Percentiles rank a stretch among this genome's conserved stretches.
Conservation (phyloP, 2,888 invertebrate genomes). For the Sesia bembeciformis region DNA sequence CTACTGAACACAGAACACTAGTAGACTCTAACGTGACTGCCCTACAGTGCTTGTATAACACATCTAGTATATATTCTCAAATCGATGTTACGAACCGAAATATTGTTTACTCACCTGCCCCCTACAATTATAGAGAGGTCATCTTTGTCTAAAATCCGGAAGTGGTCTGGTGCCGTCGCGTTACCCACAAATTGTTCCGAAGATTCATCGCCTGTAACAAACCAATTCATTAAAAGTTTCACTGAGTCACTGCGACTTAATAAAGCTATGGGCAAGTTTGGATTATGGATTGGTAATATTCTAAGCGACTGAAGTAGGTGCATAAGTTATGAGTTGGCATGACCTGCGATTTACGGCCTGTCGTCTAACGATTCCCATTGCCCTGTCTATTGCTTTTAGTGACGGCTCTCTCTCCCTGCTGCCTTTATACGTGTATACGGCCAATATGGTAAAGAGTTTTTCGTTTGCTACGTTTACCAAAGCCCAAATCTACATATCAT, state of each 20-base stretch:
- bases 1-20: too few relatives aligned
- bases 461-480: too few relatives aligned
- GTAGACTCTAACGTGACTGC: too few relatives aligned
- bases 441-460: too few relatives aligned
- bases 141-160: slow-evolving; percentile 91
- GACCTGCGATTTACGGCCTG: slow-evolving; percentile 20
- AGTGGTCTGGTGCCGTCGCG: slow-evolving; percentile 86
- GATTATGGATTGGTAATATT: slow-evolving; percentile 1
- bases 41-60: too few relatives aligned
- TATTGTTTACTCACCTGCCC: slow-evolving; percentile 79
- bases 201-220: slow-evolving; percentile 81
- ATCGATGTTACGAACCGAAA: too few relatives aligned
- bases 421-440: too few relatives aligned
- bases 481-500: too few relatives aligned
- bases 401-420: slow-evolving; percentile 8
- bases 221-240: slow-evolving; percentile 37
- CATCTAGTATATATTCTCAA: too few relatives aligned
- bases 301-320: slow-evolving; percentile 8
- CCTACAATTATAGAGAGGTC: slow-evolving; percentile 90
- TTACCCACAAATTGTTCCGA: slow-evolving; percentile 87
- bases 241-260: slow-evolving; percentile 16
- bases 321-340: slow-evolving; percentile 19
- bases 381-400: slow-evolving; percentile 11
- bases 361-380: slow-evolving; percentile 6
- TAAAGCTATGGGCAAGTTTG: slow-evolving; percentile 4